Percentiles rank a stretch among this genome's conserved stretches.
phyloP scores from a whole-genome alignment of 1,140 invertebrate species.

The Bicyclus anynana region DNA sequence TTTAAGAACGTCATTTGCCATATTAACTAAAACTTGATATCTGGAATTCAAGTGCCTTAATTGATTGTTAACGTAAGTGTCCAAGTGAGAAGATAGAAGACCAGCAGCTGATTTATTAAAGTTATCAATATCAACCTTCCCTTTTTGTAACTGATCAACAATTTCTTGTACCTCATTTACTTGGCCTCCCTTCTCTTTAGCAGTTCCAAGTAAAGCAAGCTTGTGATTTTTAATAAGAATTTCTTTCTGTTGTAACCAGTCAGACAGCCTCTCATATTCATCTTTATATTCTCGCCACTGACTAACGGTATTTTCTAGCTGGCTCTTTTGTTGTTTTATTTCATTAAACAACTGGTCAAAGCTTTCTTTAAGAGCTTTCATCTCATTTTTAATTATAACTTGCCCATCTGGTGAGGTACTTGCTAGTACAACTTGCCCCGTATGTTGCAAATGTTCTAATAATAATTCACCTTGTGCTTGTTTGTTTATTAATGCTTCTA shows the following conservation, averaged over 20 bases:
- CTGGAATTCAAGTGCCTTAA: slow-evolving; percentile 92
- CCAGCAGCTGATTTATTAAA: slow-evolving; percentile 88
- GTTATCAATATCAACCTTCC: slow-evolving; percentile 90
- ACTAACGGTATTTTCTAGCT: slow-evolving; percentile 87
- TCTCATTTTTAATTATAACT: slow-evolving; percentile 89
- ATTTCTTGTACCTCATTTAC: slow-evolving; percentile 89
- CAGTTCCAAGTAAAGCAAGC: slow-evolving; percentile 87
- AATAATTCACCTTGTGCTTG: slow-evolving; percentile 93
- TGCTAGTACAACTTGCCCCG: slow-evolving; percentile 90
- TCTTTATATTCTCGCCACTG: slow-evolving; percentile 95
- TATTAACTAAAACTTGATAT: slow-evolving; percentile 93
- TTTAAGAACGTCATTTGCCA: slow-evolving; percentile 94
- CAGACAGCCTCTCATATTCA: slow-evolving; percentile 92
- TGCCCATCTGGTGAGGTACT: slow-evolving; percentile 89
- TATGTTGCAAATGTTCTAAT: slow-evolving; percentile 90
- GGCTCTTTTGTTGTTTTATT: slow-evolving; percentile 89
- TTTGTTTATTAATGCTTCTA: slow-evolving; percentile 92
- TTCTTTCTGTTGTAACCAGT: slow-evolving; percentile 96
- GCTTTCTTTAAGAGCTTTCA: slow-evolving; percentile 88
- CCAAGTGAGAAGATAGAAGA: slow-evolving; percentile 89
- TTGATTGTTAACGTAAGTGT: slow-evolving; percentile 95
- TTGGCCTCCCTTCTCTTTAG: slow-evolving; percentile 91
- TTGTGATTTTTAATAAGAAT: slow-evolving; percentile 94
- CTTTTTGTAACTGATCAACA: slow-evolving; percentile 85
- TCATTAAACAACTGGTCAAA: slow-evolving; percentile 92